phyloP scores from a whole-genome alignment of 2,797 vertebrate species.

The Smutsia gigantea region DNA sequence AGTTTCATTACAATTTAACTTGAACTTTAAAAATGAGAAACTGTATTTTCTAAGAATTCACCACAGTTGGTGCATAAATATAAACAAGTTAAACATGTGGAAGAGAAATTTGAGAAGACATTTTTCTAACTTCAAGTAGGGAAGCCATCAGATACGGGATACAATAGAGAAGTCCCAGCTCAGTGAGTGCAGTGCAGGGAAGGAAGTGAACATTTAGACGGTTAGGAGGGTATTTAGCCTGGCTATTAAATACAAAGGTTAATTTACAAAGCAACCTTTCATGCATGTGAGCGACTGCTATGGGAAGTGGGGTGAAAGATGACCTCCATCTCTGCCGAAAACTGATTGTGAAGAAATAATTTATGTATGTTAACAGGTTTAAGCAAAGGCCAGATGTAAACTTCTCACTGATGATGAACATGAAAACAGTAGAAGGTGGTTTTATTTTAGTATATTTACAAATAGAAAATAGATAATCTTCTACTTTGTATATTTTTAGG shows the following conservation, averaged over 20 bases:
- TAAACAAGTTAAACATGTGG: neutral
- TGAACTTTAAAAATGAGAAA: slow-evolving; percentile 18
- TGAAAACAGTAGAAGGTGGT: slow-evolving; percentile 12
- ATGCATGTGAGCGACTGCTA: neutral
- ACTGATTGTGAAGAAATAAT: neutral
- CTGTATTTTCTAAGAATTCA: neutral
- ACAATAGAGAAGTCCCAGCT: neutral
- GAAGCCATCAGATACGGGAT: slow-evolving; percentile 9
- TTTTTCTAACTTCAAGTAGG: neutral
- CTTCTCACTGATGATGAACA: neutral
- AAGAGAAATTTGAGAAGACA: neutral
- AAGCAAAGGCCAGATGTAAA: neutral
- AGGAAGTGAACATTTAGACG: neutral
- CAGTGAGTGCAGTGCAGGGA: neutral
- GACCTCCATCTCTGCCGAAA: neutral
- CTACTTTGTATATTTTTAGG: slow-evolving; percentile 27
- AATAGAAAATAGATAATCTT: slow-evolving; percentile 26
- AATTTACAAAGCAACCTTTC: neutral
- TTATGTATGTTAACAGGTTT: neutral
- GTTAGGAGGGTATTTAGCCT: neutral
- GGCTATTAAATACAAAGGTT: neutral
- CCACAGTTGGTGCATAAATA: neutral
- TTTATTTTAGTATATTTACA: slow-evolving; percentile 41
- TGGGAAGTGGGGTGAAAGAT: neutral
- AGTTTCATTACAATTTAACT: neutral